A percentile compares a stretch with the other conserved stretches of the same genome.
phyloP scores from a whole-genome alignment of 2,888 invertebrate genomes.

The Eumerus sabulonum region DNA sequence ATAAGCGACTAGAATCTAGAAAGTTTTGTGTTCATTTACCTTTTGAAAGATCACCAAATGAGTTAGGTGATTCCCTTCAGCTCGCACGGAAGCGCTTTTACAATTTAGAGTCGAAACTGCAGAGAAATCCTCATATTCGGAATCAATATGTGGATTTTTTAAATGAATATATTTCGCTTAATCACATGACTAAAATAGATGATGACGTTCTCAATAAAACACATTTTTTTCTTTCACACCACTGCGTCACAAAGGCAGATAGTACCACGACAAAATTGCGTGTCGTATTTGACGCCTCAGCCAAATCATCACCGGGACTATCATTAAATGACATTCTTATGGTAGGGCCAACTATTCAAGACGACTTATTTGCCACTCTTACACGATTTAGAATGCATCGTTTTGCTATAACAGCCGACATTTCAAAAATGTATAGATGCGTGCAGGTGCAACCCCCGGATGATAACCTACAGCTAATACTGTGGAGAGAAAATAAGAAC shows the following conservation, averaged over 20 bases:
- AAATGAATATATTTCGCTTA: too few relatives aligned
- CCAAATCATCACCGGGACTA: slow-evolving; percentile 19
- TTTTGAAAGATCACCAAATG: slow-evolving; percentile 33
- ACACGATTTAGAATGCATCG: slow-evolving; percentile 33
- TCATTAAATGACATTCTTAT: slow-evolving; percentile 36
- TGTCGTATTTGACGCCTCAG: slow-evolving; percentile 40
- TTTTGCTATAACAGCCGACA: slow-evolving; percentile 36
- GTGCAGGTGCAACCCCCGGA: slow-evolving; percentile 37
- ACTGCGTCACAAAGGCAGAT: slow-evolving; percentile 51
- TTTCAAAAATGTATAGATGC: slow-evolving; percentile 37
- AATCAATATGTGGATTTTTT: too few relatives aligned
- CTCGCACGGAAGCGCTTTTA: too few relatives aligned
- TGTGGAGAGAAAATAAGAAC: slow-evolving; percentile 18
- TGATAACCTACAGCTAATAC: slow-evolving; percentile 31
- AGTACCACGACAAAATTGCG: slow-evolving; percentile 58
- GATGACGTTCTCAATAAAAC: too few relatives aligned
- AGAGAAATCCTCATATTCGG: slow-evolving; percentile 34
- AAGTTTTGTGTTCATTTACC: slow-evolving; percentile 44
- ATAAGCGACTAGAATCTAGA: slow-evolving; percentile 22
- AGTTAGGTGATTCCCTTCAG: too few relatives aligned
- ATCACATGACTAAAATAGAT: too few relatives aligned
- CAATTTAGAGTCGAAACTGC: background rate
- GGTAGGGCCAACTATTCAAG: slow-evolving; percentile 29
- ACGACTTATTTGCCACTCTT: slow-evolving; percentile 32
- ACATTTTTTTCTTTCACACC: slow-evolving; percentile 46